These are phyloP conservation scores for Drosophila cardini DNA, from an alignment of 1,140 invertebrate genomes.

Conservation along the genomic window DNA sequence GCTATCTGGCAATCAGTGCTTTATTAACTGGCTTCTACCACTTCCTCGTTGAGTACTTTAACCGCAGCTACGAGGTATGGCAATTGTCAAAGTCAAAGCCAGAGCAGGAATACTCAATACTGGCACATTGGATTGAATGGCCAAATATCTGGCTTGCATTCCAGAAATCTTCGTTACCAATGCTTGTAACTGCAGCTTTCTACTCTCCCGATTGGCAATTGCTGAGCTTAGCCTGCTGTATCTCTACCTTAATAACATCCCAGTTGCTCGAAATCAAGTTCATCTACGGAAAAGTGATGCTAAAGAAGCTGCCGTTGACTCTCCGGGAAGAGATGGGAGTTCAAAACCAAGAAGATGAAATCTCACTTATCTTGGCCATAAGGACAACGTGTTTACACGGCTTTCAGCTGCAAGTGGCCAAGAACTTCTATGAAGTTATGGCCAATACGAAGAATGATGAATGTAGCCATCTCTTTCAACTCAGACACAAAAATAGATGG, in stretches of 20 bases:
- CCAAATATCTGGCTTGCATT: neutral
- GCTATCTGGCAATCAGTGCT: slow-evolving; percentile 15
- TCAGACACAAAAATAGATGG: slow-evolving; percentile 11
- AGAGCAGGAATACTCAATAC: neutral
- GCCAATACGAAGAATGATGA: neutral
- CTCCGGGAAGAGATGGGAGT: neutral
- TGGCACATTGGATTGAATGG: neutral
- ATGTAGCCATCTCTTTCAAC: neutral
- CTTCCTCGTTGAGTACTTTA: slow-evolving; percentile 8
- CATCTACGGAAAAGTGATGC: slow-evolving; percentile 21
- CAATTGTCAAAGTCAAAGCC: neutral
- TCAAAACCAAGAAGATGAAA: neutral
- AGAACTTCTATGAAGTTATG: slow-evolving; percentile 37
- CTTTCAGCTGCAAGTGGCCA: slow-evolving; percentile 44
- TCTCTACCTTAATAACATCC: slow-evolving; percentile 23
- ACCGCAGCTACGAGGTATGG: neutral
- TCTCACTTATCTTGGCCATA: slow-evolving; percentile 1
- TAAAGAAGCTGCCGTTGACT: slow-evolving; percentile 18
- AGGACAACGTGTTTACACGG: slow-evolving; percentile 28
- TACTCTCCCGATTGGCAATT: slow-evolving; percentile 12
- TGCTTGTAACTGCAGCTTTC: neutral
- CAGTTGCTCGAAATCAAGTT: slow-evolving; percentile 21
- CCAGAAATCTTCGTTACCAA: neutral
- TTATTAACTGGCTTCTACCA: slow-evolving; percentile 23
- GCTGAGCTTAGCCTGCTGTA: neutral